Conservation (phyloP, 2,113 vertebrate species). For the Axis porcinus region DNA sequence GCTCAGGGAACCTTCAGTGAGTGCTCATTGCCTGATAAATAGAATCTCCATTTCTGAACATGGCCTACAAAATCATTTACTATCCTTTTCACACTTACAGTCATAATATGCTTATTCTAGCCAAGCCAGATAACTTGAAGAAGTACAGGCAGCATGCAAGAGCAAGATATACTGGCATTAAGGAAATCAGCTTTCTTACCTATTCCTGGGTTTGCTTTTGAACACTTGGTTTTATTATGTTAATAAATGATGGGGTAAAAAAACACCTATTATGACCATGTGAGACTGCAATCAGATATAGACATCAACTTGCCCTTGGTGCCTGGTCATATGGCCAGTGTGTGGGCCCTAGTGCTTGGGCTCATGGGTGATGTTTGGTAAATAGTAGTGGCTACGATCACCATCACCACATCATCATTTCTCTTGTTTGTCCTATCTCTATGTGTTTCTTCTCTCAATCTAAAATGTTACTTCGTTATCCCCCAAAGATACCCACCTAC, state of each 20-base stretch:
- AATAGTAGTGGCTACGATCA: not conserved
- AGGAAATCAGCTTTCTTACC: not conserved
- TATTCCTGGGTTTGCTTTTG: not conserved
- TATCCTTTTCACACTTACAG: not conserved
- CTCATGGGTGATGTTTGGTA: not conserved
- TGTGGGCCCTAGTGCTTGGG: not conserved
- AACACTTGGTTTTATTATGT: not conserved
- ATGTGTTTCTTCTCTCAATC: not conserved
- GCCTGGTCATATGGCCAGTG: not conserved
- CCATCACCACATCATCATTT: not conserved
- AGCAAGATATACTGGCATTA: not conserved
- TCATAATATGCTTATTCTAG: not conserved
- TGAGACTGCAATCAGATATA: not conserved
- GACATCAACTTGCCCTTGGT: not conserved
- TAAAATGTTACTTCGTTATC: not conserved
- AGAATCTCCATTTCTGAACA: not conserved
- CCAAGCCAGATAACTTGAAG: not conserved
- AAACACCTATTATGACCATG: not conserved
- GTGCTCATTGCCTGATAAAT: not conserved
- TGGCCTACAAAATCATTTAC: not conserved
- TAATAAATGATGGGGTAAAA: not conserved
- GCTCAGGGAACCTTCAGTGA: not conserved
- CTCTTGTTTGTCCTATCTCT: not conserved
- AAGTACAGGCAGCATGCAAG: not conserved
- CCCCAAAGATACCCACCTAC: not conserved